Evolutionary conservation across 1,140 invertebrate species (phyloP).

Genomic region (Drosophila nebulosa): DNA sequence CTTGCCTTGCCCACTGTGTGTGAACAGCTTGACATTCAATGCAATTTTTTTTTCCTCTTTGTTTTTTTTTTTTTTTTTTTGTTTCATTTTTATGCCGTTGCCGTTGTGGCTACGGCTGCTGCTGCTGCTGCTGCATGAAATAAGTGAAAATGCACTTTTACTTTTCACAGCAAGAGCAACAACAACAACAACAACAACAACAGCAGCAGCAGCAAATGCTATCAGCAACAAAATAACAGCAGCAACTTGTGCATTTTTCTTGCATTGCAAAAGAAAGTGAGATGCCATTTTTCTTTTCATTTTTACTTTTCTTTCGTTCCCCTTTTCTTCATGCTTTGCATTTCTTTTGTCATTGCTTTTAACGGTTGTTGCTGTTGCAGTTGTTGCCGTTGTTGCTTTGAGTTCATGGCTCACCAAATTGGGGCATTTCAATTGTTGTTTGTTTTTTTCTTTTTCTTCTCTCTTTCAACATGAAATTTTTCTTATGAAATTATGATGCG

Average conservation of each 20-base stretch:
- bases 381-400: conserved; percentile 51
- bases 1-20: conserved; percentile 19
- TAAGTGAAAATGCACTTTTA: conserved; percentile 81
- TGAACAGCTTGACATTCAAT: conserved; percentile 76
- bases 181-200: conserved; percentile 28
- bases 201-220: conserved; percentile 30
- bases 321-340: conserved; percentile 35
- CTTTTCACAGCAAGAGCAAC: conserved; percentile 66
- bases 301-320: conserved; percentile 17
- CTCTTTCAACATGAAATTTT: conserved; percentile 48
- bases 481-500: conserved; percentile 63
- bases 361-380: conserved; percentile 35
- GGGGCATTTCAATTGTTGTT: conserved; percentile 68
- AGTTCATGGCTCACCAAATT: conserved; percentile 76
- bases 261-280: conserved; percentile 70
- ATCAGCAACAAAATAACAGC: conserved; percentile 29
- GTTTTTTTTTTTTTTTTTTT: conserved; percentile 25
- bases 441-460: conserved; percentile 25
- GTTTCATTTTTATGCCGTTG: conserved; percentile 23
- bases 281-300: conserved; percentile 56
- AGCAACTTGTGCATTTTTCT: conserved; percentile 46
- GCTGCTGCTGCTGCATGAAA: conserved; percentile 58
- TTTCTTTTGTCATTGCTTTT: conserved; percentile 63
- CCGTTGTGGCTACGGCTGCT: background rate
- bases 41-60: conserved; percentile 55